Conservation (phyloP, 1,140 invertebrate species). For the Diachasma alloeum region DNA sequence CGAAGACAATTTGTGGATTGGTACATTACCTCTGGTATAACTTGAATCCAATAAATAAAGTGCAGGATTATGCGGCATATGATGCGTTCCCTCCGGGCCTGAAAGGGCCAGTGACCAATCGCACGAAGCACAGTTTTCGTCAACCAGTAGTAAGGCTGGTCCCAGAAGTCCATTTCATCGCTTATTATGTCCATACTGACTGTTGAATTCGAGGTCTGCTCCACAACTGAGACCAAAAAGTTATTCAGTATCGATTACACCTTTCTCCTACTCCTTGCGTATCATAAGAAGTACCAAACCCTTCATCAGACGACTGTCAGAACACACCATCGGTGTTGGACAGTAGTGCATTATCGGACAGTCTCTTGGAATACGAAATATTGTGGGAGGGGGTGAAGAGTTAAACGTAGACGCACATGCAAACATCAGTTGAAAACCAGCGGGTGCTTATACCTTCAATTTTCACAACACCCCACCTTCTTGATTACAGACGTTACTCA, state of each 20-base stretch:
- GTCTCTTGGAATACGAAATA: neutral
- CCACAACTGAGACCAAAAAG: neutral
- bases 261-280: neutral
- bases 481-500: too few relatives aligned
- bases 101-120: neutral
- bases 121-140: neutral
- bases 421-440: too few relatives aligned
- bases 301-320: neutral
- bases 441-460: too few relatives aligned
- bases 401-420: too few relatives aligned
- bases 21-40: neutral
- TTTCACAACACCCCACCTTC: too few relatives aligned
- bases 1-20: too few relatives aligned
- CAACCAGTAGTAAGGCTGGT: neutral
- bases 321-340: neutral
- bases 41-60: neutral
- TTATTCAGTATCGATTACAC: neutral
- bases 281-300: neutral
- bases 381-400: too few relatives aligned
- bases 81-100: neutral
- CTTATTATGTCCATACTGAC: neutral
- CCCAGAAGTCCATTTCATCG: neutral
- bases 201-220: neutral
- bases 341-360: neutral
- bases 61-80: neutral